phyloP scores from a whole-genome alignment of 1,140 invertebrate genomes.

The Drosophila grimshawi region DNA sequence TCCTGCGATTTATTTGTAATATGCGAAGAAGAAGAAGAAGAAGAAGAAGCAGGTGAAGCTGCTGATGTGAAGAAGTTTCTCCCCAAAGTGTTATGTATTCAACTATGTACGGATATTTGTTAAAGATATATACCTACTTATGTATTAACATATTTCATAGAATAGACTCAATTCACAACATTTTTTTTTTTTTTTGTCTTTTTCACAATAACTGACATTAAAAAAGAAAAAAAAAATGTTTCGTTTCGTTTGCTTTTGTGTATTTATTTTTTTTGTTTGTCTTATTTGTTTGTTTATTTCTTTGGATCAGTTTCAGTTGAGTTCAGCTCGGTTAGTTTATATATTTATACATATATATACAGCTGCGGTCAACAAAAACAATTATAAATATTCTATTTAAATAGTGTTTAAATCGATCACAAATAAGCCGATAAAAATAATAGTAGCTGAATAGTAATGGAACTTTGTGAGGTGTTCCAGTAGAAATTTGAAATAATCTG shows the following conservation, averaged over 20 bases:
- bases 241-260: constrained; percentile 40
- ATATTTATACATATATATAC: background rate
- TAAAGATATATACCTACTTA: background rate
- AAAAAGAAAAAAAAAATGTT: constrained; percentile 17
- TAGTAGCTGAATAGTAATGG: no score
- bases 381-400: no score
- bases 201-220: constrained; percentile 49
- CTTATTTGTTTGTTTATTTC: constrained; percentile 35
- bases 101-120: no score
- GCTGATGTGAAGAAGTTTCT: background rate
- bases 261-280: constrained; percentile 30
- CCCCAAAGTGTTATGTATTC: background rate
- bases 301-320: constrained; percentile 23
- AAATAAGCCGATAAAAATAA: no score
- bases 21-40: no score
- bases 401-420: no score
- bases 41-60: no score
- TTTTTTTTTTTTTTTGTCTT: constrained; percentile 19
- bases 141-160: constrained; percentile 51
- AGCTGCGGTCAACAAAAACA: no score
- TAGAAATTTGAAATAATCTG: no score
- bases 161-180: constrained; percentile 41
- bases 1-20: no score
- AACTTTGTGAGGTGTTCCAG: no score
- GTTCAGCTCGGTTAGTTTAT: constrained; percentile 33